These are phyloP conservation scores for Hydropsyche tenuis DNA, from an alignment of 1,140 invertebrate genomes.

Conservation along the genomic window DNA sequence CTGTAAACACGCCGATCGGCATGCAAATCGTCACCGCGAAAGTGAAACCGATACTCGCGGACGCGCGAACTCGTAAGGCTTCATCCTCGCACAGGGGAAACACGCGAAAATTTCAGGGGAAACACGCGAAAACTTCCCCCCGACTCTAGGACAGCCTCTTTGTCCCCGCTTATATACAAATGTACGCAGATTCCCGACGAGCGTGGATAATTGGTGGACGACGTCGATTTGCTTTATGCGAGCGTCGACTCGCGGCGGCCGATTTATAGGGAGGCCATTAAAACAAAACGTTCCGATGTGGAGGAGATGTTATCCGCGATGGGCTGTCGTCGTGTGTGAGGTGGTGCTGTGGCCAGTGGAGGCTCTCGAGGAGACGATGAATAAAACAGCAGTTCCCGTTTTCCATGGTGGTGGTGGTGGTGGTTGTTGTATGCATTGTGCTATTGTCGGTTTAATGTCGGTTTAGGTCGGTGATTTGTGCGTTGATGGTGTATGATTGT, in stretches of 20 bases:
- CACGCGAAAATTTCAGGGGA: too few species aligned
- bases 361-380: slow-evolving; percentile 24
- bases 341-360: too few species aligned
- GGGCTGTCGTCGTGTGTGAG: slow-evolving; percentile 29
- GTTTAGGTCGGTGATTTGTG: not conserved
- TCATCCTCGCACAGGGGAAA: not conserved
- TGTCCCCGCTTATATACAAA: too few species aligned
- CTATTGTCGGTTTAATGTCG: not conserved
- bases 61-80: not conserved
- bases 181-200: too few species aligned
- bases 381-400: slow-evolving; percentile 28
- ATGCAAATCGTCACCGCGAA: slow-evolving; percentile 4
- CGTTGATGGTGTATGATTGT: not conserved
- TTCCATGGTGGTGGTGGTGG: not conserved
- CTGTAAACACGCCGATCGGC: too few species aligned
- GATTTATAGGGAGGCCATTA: slow-evolving; percentile 26
- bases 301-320: slow-evolving; percentile 27
- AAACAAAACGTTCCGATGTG: slow-evolving; percentile 29
- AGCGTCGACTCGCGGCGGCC: not conserved
- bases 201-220: too few species aligned
- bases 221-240: too few species aligned
- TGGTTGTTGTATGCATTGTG: not conserved
- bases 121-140: too few species aligned
- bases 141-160: too few species aligned
- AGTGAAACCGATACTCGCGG: slow-evolving; percentile 10